Evolutionary conservation across 2,113 vertebrate species (phyloP), one percentile per base, ranked within the genome.

Genomic region (Leucopsar rothschildi): DNA sequence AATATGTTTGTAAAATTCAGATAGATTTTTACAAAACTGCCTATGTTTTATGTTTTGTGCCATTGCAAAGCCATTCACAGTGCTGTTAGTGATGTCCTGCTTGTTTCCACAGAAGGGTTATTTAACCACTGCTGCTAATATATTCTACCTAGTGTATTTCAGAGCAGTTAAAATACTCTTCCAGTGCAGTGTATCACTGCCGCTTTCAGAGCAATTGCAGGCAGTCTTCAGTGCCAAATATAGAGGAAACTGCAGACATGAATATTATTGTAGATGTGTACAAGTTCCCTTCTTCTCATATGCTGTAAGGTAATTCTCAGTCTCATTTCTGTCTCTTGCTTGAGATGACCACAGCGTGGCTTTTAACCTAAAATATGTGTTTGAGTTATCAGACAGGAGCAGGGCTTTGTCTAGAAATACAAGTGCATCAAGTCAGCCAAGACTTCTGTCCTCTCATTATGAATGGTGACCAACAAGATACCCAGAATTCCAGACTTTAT

Each of bases 321-420:
- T 60, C 53, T 68, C 2, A 1, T 90, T 85, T 55, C 57, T 80
- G 80, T 52, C 49, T 42, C 10, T 59, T 88, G 24, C 31, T 59
- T 68, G 42, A 15, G 37, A 17, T 64, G 39, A 29, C 4, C n/a
- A n/a, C 24, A 63, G 12, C 0, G 0, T 70, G 25, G 15, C 55
- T 90, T 80, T 86, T 66, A 19, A 25, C 9, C 17, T 78, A 3
- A 68, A 45, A 15, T 40, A 35, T 2, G 2, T 78, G 22, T 59
- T 82, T 5, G 37, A 39, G 40, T 82, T 94, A 53, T 33, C 65
- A 84, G 52, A 33, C 37, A 33, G 40, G 44, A 70, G 28, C 2
- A 2, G 29, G 19, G 4, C 55, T 90, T 91, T 78, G 65, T 6
- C 39, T 70, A 27, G 25, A 76, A 85, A 25, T 23, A 16, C 8